Percentiles rank a stretch among this genome's conserved stretches.
phyloP scores from a whole-genome alignment of 2,797 vertebrate species.

The Leptatherina wallacei region DNA sequence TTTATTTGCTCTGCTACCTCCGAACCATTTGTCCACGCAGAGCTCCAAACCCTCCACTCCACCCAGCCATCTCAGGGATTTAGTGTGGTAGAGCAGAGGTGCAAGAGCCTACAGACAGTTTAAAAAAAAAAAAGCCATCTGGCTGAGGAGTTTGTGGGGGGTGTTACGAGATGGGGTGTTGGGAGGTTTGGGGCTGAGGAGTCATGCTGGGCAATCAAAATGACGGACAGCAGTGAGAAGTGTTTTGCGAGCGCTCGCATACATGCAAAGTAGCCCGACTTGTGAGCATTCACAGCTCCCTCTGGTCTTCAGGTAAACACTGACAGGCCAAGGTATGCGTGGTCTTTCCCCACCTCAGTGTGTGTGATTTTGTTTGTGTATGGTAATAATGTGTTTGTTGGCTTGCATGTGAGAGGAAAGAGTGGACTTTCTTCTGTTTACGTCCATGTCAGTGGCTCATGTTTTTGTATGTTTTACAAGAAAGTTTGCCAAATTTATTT shows the following conservation, averaged over 20 bases:
- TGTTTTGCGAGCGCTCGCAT: conserved; percentile 96
- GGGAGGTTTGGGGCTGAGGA: conserved; percentile 84
- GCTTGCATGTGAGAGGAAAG: conserved; percentile 55
- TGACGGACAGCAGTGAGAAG: conserved; percentile 96
- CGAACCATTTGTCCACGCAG: conserved; percentile 96
- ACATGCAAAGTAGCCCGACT: conserved; percentile 95
- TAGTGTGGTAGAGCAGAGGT: conserved; percentile 96
- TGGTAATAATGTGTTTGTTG: conserved; percentile 75
- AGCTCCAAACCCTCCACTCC: conserved; percentile 66
- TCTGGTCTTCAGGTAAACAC: conserved; percentile 86
- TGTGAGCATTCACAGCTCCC: conserved; percentile 93
- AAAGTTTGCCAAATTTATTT: conserved; percentile 66
- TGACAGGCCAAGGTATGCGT: conserved; percentile 69
- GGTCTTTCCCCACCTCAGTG: conserved; percentile 60
- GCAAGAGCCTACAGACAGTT: conserved; percentile 95
- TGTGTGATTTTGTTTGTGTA: conserved; percentile 76
- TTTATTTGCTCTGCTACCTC: conserved; percentile 95
- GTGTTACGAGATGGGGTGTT: conserved; percentile 53
- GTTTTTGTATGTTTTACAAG: conserved; percentile 56
- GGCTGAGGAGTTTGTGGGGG: conserved; percentile 72
- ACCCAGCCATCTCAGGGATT: conserved; percentile 84
- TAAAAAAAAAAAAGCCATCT: conserved; percentile 95
- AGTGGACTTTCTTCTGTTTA: conserved; percentile 60
- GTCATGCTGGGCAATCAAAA: conserved; percentile 95
- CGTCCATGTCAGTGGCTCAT: conserved; percentile 52